A percentile compares a stretch with the other conserved stretches of the same genome.
phyloP scores from a whole-genome alignment of 2,797 vertebrate genomes.

The Amblyraja radiata region DNA sequence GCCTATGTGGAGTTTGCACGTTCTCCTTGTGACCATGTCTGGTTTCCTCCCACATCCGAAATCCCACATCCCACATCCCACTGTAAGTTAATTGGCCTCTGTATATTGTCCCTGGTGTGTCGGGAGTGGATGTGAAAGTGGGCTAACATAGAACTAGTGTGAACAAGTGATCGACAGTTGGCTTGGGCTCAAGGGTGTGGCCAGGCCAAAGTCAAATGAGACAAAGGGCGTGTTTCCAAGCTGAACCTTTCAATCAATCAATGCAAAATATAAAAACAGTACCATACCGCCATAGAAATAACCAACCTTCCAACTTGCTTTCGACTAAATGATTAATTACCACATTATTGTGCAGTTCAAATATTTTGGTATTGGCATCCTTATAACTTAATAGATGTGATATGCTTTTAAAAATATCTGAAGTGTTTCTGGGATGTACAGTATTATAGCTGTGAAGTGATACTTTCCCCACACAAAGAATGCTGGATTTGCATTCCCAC shows the following conservation, averaged over 20 bases:
- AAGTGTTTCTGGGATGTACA: slow-evolving; percentile 13
- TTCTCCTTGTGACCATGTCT: too few relatives aligned
- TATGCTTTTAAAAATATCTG: slow-evolving; percentile 4
- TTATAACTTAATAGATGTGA: slow-evolving; percentile 21
- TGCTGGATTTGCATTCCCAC: slow-evolving; percentile 25
- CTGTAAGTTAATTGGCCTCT: too few relatives aligned
- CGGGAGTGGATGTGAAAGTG: too few relatives aligned
- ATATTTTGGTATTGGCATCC: slow-evolving; percentile 22
- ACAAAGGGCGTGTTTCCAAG: too few relatives aligned
- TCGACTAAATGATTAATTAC: not conserved
- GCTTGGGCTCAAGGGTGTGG: too few relatives aligned
- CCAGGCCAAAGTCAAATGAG: too few relatives aligned
- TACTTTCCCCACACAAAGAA: not conserved
- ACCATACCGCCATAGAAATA: not conserved
- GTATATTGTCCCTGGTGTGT: too few relatives aligned
- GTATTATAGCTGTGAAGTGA: slow-evolving; percentile 21
- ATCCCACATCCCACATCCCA: too few relatives aligned
- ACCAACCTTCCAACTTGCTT: slow-evolving; percentile 2
- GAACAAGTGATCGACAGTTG: too few relatives aligned
- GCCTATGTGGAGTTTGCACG: too few relatives aligned
- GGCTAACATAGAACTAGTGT: too few relatives aligned
- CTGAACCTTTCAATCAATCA: not conserved
- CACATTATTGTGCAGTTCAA: not conserved
- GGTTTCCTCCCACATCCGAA: too few relatives aligned
- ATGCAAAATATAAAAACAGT: not conserved